These are phyloP conservation scores for Casuarius casuarius DNA, from an alignment of 2,113 vertebrate species.

Conservation along the genomic window DNA sequence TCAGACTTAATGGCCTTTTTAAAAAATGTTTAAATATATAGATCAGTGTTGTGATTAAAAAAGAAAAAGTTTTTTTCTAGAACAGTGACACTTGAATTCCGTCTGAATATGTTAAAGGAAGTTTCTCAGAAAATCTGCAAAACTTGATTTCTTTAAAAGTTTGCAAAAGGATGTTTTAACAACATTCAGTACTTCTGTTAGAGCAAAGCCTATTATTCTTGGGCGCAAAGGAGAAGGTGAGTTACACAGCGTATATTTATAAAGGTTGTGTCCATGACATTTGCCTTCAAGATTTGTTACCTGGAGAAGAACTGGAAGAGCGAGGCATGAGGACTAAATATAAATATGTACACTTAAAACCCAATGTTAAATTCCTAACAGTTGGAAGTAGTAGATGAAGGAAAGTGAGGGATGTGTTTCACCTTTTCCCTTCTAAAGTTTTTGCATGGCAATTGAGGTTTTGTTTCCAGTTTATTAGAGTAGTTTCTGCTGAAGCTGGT, in stretches of 20 bases:
- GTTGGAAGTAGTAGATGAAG: neutral
- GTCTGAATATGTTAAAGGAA: neutral
- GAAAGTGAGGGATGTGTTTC: neutral
- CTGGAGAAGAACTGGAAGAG: neutral
- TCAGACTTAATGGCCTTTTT: neutral
- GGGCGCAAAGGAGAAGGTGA: conserved; percentile 1
- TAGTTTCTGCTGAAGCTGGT: conserved; percentile 25
- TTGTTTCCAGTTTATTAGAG: conserved; percentile 36
- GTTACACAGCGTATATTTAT: neutral
- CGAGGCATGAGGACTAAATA: neutral
- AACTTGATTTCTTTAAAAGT: neutral
- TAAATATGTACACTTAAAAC: neutral
- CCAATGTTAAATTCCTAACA: neutral
- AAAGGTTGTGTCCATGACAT: neutral
- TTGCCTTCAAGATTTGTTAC: neutral
- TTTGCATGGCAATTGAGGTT: neutral
- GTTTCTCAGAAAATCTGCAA: neutral
- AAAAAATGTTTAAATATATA: neutral
- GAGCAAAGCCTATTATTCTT: conserved; percentile 14
- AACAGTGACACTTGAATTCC: neutral
- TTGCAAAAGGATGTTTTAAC: neutral
- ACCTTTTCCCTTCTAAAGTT: neutral
- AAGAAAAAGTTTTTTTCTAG: neutral
- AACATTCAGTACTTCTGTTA: neutral
- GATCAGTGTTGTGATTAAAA: neutral